A percentile compares a stretch with the other conserved stretches of the same genome.
phyloP scores from a whole-genome alignment of 2,113 vertebrate species.

The Salminus brasiliensis region DNA sequence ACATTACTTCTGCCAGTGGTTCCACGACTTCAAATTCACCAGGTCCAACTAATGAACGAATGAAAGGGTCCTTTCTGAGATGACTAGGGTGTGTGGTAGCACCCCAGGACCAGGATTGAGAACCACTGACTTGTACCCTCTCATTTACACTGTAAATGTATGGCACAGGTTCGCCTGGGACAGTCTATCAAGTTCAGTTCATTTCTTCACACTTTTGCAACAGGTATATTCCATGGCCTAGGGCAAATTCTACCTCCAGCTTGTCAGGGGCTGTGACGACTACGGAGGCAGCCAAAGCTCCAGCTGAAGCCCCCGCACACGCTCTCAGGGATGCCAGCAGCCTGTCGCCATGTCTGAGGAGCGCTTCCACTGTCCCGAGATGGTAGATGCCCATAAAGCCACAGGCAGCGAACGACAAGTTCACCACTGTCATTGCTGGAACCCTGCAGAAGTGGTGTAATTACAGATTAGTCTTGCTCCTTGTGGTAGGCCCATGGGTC shows the following conservation, averaged over 20 bases:
- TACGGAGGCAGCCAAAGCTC: conserved; percentile 85
- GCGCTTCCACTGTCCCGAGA: conserved; percentile 83
- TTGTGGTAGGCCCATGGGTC: background rate
- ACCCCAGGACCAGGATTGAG: too few relatives aligned
- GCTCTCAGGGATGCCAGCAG: conserved; percentile 78
- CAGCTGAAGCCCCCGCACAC: conserved; percentile 88
- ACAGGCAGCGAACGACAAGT: conserved; percentile 88
- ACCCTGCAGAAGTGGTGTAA: background rate
- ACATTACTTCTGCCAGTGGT: too few relatives aligned
- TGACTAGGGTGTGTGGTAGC: too few relatives aligned
- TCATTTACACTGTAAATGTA: too few relatives aligned
- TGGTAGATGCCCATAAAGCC: conserved; percentile 94
- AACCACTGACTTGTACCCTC: too few relatives aligned
- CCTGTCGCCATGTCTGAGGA: conserved; percentile 80
- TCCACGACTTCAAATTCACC: too few relatives aligned
- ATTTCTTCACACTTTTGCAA: background rate
- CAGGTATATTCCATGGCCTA: background rate
- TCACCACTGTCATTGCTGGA: conserved; percentile 69
- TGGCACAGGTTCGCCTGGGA: too few relatives aligned
- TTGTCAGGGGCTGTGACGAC: conserved; percentile 87
- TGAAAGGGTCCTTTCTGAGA: too few relatives aligned
- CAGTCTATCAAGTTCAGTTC: too few relatives aligned
- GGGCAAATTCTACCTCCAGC: conserved; percentile 77
- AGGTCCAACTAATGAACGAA: too few relatives aligned
- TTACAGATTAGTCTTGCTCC: background rate